Evolutionary conservation across 2,797 vertebrate genomes (phyloP), one percentile per base, ranked within the genome.

Genomic region (Tauraco hartlaubi): DNA sequence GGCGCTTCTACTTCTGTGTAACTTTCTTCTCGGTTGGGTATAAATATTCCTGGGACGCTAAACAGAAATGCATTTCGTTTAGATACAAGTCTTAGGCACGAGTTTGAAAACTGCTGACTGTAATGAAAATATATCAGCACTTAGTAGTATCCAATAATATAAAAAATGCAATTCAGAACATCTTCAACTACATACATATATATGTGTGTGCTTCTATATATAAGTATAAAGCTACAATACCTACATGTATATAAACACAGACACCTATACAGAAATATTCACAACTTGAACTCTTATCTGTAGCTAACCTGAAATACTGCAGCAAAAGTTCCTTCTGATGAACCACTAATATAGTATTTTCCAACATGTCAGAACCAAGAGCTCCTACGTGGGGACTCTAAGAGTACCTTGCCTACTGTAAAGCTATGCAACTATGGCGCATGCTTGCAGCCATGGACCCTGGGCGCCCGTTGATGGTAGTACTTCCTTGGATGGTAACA

Each of bases 11-110:
- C 88, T 95, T 92, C 91, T 91, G 84, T 90, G 84, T 96, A 94
- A 94, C 76, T 96, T 96, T 97, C 95, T 97, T 97, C 93, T 97
- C 88, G 85, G 93, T 97, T 97, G 98, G 98, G 97, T 98, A 98
- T 95, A 98, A 98, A 98, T 98, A 97, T 97, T 97, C 97, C 95
- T 97, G 97, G 97, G 97, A 98, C 97, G 97, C 95, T 96, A 96
- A 98, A 98, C 96, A 84, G 85, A 98, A 98, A 98, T 96, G 98
- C 97, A 92, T 95, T 96, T 97, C 61, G 28, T 98, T 97, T 97
- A 97, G 97, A 97, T 97, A 98, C 94, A 98, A 98, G 97, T 97
- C 96, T 98, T 97, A 98, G 98, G 98, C 98, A 98, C 98, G 25
- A 97, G 98, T 97, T 98, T 98, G 95, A 98, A 98, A 98, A 98